These are phyloP conservation scores for Dryobates pubescens DNA, from an alignment of 2,797 vertebrate species.

Conservation along the genomic window DNA sequence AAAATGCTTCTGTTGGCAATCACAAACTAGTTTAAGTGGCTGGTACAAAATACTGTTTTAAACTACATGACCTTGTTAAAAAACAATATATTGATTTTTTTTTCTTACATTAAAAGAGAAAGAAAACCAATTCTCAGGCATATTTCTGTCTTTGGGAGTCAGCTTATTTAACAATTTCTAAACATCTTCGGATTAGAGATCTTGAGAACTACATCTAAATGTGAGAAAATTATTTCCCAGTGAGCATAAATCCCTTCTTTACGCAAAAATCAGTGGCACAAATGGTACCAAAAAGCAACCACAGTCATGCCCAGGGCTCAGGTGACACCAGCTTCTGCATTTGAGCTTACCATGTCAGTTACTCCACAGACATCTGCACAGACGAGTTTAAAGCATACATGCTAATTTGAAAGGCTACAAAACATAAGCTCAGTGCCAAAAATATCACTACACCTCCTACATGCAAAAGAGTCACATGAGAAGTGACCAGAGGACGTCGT, in stretches of 20 bases:
- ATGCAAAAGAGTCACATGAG: neutral
- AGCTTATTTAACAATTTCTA: neutral
- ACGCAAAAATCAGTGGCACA: neutral
- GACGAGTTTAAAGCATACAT: neutral
- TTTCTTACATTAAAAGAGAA: neutral
- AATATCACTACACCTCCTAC: neutral
- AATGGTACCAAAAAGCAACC: neutral
- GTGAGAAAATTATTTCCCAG: neutral
- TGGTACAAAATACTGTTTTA: neutral
- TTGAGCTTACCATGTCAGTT: neutral
- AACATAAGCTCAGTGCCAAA: neutral
- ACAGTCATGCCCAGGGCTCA: rapidly evolving
- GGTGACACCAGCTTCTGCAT: neutral
- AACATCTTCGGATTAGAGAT: neutral
- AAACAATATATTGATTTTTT: neutral
- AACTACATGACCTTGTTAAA: neutral
- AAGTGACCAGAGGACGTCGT: neutral
- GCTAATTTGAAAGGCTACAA: neutral
- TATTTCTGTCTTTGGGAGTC: neutral
- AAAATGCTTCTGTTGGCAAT: neutral
- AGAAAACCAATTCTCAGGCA: neutral
- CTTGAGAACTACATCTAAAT: neutral
- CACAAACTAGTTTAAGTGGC: neutral
- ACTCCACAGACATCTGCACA: neutral
- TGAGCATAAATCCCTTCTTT: neutral